Percentiles rank a stretch among this genome's conserved stretches.
These are phyloP conservation scores for Piezodorus guildinii DNA, from an alignment of 1,140 invertebrate genomes.

Conservation along the genomic window DNA sequence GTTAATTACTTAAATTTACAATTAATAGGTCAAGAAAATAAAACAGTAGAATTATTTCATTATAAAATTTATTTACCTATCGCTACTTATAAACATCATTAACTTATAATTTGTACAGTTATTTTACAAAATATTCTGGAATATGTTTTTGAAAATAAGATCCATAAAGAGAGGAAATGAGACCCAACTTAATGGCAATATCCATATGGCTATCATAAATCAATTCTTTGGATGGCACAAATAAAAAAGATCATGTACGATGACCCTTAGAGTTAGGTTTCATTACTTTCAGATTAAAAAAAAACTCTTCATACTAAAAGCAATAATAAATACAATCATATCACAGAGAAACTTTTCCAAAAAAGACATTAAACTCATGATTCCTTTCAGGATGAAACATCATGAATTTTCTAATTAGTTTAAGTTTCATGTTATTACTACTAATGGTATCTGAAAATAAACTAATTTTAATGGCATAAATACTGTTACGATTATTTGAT, in stretches of 20 bases:
- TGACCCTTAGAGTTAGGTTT: neutral
- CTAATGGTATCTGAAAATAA: constrained; percentile 9
- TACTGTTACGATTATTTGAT: neutral
- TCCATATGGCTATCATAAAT: constrained; percentile 4
- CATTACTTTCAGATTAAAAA: neutral
- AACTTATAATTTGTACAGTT: constrained; percentile 18
- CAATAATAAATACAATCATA: constrained; percentile 13
- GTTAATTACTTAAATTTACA: no score
- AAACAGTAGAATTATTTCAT: constrained; percentile 11
- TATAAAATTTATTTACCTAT: constrained; percentile 19
- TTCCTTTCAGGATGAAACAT: no score
- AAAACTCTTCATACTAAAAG: neutral
- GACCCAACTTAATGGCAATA: constrained; percentile 9
- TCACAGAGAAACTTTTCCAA: constrained; percentile 3
- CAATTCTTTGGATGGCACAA: constrained; percentile 16
- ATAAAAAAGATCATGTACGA: neutral
- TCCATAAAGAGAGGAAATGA: neutral
- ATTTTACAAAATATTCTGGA: constrained; percentile 17
- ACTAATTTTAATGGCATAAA: neutral
- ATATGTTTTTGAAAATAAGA: neutral
- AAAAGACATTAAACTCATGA: neutral
- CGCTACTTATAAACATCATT: constrained; percentile 18
- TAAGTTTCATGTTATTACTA: neutral
- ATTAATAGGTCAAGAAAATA: neutral
- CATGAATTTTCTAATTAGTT: no score